A percentile compares a stretch with the other conserved stretches of the same genome.
These are phyloP conservation scores for Brachionus angularis DNA, from an alignment of 1,140 invertebrate genomes.

Conservation along the genomic window DNA sequence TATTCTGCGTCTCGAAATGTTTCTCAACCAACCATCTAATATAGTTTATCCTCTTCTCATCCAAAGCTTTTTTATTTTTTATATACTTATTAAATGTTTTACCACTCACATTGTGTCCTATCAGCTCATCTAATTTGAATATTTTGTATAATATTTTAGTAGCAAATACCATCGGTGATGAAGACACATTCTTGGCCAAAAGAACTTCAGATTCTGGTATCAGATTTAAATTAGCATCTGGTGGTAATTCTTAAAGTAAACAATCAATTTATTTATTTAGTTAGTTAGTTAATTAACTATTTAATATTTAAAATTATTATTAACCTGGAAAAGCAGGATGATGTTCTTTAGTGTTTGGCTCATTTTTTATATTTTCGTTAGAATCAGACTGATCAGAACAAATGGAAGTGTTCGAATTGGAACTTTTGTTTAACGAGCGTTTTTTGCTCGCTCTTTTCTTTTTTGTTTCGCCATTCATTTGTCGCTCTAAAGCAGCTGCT, in stretches of 20 bases:
- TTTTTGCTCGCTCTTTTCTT: slow-evolving; percentile 9
- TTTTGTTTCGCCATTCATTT: slow-evolving; percentile 35
- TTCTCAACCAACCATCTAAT: slow-evolving; percentile 34
- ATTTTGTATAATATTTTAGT: slow-evolving; percentile 44
- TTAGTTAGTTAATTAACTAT: not conserved
- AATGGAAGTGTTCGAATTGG: slow-evolving; percentile 13
- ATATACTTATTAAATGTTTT: slow-evolving; percentile 44
- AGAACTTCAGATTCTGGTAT: slow-evolving; percentile 16
- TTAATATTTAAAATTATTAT: not conserved
- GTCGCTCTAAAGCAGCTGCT: slow-evolving; percentile 41
- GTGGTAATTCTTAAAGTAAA: slow-evolving; percentile 3
- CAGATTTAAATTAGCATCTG: slow-evolving; percentile 38
- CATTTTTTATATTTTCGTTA: slow-evolving; percentile 22
- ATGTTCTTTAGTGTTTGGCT: slow-evolving; percentile 12
- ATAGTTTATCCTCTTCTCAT: slow-evolving; percentile 35
- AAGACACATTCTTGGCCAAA: slow-evolving; percentile 33
- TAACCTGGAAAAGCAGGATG: slow-evolving; percentile 1
- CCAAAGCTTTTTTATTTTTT: slow-evolving; percentile 42
- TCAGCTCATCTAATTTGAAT: slow-evolving; percentile 35
- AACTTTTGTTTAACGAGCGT: slow-evolving; percentile 9
- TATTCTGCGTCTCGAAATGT: slow-evolving; percentile 19
- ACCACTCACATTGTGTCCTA: slow-evolving; percentile 37
- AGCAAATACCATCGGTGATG: slow-evolving; percentile 42
- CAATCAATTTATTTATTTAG: too few species aligned
- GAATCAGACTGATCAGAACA: slow-evolving; percentile 39